Conservation (phyloP, 2,113 vertebrate species). For the Kryptolebias marmoratus region DNA sequence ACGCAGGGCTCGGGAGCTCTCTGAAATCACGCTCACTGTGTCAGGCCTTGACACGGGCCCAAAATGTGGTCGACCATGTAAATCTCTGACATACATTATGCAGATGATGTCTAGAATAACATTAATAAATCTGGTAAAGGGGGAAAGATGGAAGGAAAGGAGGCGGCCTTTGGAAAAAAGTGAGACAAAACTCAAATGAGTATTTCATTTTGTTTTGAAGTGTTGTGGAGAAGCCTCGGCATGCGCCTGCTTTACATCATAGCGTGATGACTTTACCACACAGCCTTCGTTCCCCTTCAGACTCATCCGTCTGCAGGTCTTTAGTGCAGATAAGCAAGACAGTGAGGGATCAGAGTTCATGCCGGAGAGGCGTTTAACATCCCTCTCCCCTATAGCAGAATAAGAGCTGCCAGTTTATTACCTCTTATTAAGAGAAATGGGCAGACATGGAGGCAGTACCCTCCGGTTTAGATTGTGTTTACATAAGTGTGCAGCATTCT, state of each 20-base stretch:
- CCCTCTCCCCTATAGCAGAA: slow-evolving; percentile 13
- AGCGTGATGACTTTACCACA: slow-evolving; percentile 79
- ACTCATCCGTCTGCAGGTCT: slow-evolving; percentile 68
- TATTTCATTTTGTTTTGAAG: slow-evolving; percentile 84
- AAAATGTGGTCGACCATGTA: slow-evolving; percentile 54
- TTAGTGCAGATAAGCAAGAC: slow-evolving; percentile 73
- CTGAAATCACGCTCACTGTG: slow-evolving; percentile 37
- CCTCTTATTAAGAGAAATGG: slow-evolving; percentile 5
- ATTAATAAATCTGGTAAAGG: slow-evolving; percentile 79
- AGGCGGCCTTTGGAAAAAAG: slow-evolving; percentile 28
- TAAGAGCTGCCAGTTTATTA: slow-evolving; percentile 41
- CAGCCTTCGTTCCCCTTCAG: slow-evolving; percentile 52
- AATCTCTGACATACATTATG: slow-evolving; percentile 63
- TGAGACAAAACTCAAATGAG: slow-evolving; percentile 72
- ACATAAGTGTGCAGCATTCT: not conserved
- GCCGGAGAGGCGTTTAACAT: slow-evolving; percentile 52
- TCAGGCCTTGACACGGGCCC: slow-evolving; percentile 54
- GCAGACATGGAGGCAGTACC: not conserved
- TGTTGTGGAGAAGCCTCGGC: slow-evolving; percentile 66
- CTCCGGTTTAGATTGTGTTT: not conserved
- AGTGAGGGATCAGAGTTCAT: slow-evolving; percentile 64
- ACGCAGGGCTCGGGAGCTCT: slow-evolving; percentile 48
- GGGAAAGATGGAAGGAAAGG: slow-evolving; percentile 36
- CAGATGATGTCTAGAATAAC: slow-evolving; percentile 69
- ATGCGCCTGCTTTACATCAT: slow-evolving; percentile 78